These are phyloP conservation scores for Xiphophorus hellerii DNA, from an alignment of 2,113 vertebrate genomes.

Conservation along the genomic window DNA sequence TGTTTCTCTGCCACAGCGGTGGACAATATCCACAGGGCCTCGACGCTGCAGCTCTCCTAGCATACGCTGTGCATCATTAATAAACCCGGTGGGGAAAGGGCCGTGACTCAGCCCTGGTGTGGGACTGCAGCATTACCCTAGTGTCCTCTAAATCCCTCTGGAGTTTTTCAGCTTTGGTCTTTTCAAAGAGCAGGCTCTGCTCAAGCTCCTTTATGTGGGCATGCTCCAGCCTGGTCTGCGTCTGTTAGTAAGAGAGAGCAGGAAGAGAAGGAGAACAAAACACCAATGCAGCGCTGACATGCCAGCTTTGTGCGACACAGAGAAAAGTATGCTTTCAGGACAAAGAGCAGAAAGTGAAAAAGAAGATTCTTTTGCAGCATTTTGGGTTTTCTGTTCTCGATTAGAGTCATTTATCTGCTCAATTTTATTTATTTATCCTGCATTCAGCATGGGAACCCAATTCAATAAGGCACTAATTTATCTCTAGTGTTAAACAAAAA, in stretches of 20 bases:
- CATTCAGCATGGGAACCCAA: constrained; percentile 1
- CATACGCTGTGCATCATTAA: constrained; percentile 8
- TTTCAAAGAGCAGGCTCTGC: constrained; percentile 99
- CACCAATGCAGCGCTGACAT: constrained; percentile 94
- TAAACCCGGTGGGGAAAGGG: constrained; percentile 12
- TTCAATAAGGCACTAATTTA: not conserved
- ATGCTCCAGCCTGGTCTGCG: constrained; percentile 99
- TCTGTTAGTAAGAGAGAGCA: constrained; percentile 93
- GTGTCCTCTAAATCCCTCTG: constrained; percentile 99
- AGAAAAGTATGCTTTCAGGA: constrained; percentile 30
- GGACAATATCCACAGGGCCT: constrained; percentile 1
- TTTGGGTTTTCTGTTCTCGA: constrained; percentile 6
- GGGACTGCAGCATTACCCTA: constrained; percentile 90
- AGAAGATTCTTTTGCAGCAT: constrained; percentile 9
- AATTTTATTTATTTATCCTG: constrained; percentile 13
- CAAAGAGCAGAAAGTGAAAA: constrained; percentile 26
- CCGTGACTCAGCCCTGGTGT: constrained; percentile 4
- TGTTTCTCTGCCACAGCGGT: not conserved
- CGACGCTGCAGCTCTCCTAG: constrained; percentile 4
- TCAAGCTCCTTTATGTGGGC: constrained; percentile 99
- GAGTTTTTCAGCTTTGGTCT: constrained; percentile 99
- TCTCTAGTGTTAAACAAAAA: not conserved
- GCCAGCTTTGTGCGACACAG: constrained; percentile 85
- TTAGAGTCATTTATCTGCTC: constrained; percentile 8
- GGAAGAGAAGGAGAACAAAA: constrained; percentile 90